Conservation (phyloP, 2,888 invertebrate genomes). For the Deilephila elpenor region DNA sequence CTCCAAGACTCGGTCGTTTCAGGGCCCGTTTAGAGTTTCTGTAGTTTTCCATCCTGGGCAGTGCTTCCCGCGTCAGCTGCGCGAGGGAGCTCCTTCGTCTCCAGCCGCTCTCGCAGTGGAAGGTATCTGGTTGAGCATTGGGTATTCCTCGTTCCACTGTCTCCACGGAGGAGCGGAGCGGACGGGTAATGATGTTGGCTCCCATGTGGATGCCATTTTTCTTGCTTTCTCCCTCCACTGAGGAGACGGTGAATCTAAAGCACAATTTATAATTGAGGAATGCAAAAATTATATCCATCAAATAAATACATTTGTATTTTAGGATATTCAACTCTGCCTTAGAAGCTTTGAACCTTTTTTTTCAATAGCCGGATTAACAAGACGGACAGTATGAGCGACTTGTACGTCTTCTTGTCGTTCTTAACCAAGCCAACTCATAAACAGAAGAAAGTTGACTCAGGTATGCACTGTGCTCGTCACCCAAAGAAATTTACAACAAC, state of each 20-base stretch:
- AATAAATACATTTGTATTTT: too few species aligned
- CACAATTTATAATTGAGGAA: neutral
- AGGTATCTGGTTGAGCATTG: conserved; percentile 65
- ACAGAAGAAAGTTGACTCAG: too few species aligned
- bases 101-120: conserved; percentile 79
- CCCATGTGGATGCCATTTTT: conserved; percentile 80
- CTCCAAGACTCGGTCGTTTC: conserved; percentile 93
- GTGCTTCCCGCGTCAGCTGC: conserved; percentile 90
- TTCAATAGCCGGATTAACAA: too few species aligned
- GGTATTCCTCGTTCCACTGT: conserved; percentile 59
- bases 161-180: conserved; percentile 69
- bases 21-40: conserved; percentile 90
- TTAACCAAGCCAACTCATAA: too few species aligned
- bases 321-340: too few species aligned
- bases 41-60: conserved; percentile 93
- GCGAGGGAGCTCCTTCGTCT: conserved; percentile 85
- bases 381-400: too few species aligned
- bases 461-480: too few species aligned
- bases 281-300: too few species aligned
- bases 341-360: too few species aligned
- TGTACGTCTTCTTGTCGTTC: too few species aligned
- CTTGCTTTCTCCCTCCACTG: conserved; percentile 71
- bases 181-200: conserved; percentile 74
- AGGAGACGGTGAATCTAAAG: conserved; percentile 71
- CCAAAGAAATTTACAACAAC: too few species aligned